Conservation (phyloP, 2,113 vertebrate genomes). For the Reinhardtius hippoglossoides region DNA sequence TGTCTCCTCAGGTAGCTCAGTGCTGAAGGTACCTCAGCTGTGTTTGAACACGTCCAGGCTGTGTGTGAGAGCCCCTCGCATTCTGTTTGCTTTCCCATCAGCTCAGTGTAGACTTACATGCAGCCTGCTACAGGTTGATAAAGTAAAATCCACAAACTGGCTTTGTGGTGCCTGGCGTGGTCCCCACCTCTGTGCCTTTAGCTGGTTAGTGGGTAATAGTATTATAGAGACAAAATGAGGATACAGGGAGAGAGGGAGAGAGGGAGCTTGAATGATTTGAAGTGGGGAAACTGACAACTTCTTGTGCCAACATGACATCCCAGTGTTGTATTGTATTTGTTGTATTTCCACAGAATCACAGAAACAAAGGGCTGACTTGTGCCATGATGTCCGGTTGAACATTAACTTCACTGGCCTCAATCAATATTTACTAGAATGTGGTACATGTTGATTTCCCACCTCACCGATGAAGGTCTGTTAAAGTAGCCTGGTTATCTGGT, state of each 20-base stretch:
- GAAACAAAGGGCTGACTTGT: slow-evolving; percentile 16
- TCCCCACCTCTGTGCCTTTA: neutral
- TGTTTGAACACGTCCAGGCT: slow-evolving; percentile 71
- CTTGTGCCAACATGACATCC: neutral
- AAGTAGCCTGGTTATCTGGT: neutral
- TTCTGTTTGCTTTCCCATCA: slow-evolving; percentile 26
- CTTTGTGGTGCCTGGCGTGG: neutral
- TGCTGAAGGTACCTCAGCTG: slow-evolving; percentile 4
- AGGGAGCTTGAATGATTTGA: too few species aligned
- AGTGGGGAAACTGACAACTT: neutral
- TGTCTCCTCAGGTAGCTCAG: slow-evolving; percentile 19
- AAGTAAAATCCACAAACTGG: neutral
- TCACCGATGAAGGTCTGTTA: slow-evolving; percentile 8
- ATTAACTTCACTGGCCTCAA: slow-evolving; percentile 33
- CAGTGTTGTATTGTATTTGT: neutral
- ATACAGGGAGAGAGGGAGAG: too few species aligned
- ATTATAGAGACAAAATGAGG: neutral
- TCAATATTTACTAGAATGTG: slow-evolving; percentile 42
- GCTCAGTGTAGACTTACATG: neutral
- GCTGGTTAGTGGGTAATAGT: neutral
- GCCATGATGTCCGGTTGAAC: slow-evolving; percentile 30
- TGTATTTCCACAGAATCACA: neutral
- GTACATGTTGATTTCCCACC: slow-evolving; percentile 16
- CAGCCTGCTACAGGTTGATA: neutral
- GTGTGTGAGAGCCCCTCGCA: slow-evolving; percentile 20